phyloP scores from a whole-genome alignment of 2,888 invertebrate genomes.

The Bugula neritina region DNA sequence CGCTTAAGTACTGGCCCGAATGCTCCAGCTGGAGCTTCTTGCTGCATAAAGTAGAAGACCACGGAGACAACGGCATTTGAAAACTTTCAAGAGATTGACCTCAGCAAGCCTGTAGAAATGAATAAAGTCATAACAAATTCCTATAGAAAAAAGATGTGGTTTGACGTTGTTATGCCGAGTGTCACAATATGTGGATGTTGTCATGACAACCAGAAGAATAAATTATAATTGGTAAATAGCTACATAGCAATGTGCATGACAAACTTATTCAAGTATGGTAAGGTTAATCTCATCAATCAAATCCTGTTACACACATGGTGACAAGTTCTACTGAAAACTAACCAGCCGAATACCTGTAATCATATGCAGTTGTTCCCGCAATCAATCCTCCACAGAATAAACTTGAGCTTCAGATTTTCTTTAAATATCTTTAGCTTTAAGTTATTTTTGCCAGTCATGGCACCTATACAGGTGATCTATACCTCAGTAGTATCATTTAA shows the following conservation, averaged over 20 bases:
- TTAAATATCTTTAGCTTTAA: too few species aligned
- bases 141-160: background rate
- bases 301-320: background rate
- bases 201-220: conserved; percentile 3
- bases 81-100: background rate
- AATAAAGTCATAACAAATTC: background rate
- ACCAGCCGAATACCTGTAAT: background rate
- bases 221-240: conserved; percentile 4
- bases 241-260: background rate
- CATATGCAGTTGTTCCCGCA: background rate
- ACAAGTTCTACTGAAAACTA: background rate
- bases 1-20: too few species aligned
- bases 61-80: background rate
- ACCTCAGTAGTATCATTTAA: too few species aligned
- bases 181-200: conserved; percentile 24
- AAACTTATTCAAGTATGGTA: background rate
- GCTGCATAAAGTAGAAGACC: background rate
- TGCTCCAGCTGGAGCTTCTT: too few species aligned
- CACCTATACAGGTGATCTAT: too few species aligned
- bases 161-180: conserved; percentile 22
- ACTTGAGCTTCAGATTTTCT: too few species aligned
- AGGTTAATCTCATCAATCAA: background rate
- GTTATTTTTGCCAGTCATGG: too few species aligned
- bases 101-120: background rate
- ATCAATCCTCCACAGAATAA: too few species aligned